A percentile compares a stretch with the other conserved stretches of the same genome.
Evolutionary conservation across 2,113 vertebrate species (phyloP).

Genomic region (Rana temporaria): DNA sequence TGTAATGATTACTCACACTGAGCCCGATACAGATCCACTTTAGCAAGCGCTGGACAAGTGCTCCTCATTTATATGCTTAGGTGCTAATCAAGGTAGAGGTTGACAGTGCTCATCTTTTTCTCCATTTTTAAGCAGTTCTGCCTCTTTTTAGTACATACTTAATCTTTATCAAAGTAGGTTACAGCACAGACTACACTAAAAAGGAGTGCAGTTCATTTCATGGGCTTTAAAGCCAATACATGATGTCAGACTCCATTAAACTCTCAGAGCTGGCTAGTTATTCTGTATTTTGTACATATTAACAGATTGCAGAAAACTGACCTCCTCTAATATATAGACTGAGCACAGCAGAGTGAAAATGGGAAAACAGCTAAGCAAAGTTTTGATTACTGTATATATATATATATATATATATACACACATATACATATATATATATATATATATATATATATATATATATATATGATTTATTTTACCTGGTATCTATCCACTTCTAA

Average conservation of each 20-base stretch:
- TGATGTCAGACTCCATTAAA: conserved; percentile 33
- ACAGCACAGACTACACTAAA: neutral
- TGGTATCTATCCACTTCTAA: too few relatives aligned
- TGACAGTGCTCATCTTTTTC: neutral
- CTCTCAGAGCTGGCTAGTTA: conserved; percentile 13
- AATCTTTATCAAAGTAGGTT: conserved; percentile 9
- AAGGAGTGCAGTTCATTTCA: conserved; percentile 22
- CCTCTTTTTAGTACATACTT: neutral
- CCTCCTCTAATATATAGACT: neutral
- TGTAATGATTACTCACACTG: conserved; percentile 3
- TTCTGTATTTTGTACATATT: neutral
- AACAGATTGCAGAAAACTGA: neutral
- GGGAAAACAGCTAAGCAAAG: too few relatives aligned
- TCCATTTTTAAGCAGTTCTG: neutral
- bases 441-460: too few relatives aligned
- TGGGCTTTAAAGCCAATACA: conserved; percentile 12
- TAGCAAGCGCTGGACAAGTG: neutral
- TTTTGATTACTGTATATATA: too few relatives aligned
- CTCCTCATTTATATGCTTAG: neutral
- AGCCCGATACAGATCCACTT: conserved; percentile 4
- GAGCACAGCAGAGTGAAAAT: too few relatives aligned
- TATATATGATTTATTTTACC: too few relatives aligned
- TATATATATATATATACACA: too few relatives aligned
- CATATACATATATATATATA: too few relatives aligned
- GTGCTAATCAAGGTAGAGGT: conserved; percentile 18